Percentiles rank a stretch among this genome's conserved stretches.
phyloP scores from a whole-genome alignment of 2,113 vertebrate species.

The Pampusana beccarii region DNA sequence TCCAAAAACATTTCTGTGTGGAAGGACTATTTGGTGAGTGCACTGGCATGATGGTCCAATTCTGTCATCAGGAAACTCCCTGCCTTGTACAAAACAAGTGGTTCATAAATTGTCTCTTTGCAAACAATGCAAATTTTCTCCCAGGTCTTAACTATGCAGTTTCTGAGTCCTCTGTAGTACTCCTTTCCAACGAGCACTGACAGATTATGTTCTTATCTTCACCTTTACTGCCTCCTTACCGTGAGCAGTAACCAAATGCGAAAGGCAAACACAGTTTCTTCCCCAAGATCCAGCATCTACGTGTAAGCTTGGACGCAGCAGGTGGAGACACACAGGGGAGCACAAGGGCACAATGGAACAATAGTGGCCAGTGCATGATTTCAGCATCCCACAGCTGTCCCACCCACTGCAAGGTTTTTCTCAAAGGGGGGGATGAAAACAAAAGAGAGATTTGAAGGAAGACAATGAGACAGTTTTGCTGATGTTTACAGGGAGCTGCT shows the following conservation, averaged over 20 bases:
- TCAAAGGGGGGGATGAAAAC: background rate
- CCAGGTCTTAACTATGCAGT: background rate
- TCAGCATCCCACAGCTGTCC: slow-evolving; percentile 25
- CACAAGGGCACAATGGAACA: slow-evolving; percentile 46
- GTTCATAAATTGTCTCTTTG: background rate
- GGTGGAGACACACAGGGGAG: slow-evolving; percentile 2
- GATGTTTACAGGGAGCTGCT: slow-evolving; percentile 57
- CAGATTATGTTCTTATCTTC: background rate
- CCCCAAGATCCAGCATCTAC: fast-evolving
- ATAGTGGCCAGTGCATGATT: slow-evolving; percentile 20
- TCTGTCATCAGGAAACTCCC: background rate
- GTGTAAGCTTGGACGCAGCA: background rate
- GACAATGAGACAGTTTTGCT: slow-evolving; percentile 47
- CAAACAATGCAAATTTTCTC: background rate
- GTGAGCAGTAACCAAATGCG: background rate
- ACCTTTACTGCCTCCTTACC: background rate
- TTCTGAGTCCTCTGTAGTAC: background rate
- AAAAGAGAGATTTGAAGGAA: slow-evolving; percentile 48
- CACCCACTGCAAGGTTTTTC: background rate
- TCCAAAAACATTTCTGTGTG: background rate
- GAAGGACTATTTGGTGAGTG: background rate
- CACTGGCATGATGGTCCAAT: background rate
- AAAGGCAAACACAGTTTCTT: background rate
- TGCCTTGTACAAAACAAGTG: background rate
- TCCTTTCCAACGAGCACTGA: background rate